Conservation (phyloP, 2,888 invertebrate species). For the Myopa tessellatipennis region DNA sequence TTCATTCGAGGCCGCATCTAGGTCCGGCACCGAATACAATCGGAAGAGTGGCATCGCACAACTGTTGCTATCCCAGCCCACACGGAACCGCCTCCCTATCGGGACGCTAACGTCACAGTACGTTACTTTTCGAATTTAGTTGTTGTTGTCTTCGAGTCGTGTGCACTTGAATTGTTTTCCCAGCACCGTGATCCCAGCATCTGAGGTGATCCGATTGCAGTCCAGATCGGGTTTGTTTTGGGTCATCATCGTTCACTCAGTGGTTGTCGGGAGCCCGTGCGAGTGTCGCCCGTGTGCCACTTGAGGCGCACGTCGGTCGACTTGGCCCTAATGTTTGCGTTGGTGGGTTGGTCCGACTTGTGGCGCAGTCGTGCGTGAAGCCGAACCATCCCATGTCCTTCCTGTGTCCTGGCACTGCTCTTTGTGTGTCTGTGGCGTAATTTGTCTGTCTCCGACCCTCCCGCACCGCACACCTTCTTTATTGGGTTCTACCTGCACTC, state of each 20-base stretch:
- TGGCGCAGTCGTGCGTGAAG: conserved; percentile 26
- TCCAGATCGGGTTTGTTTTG: conserved; percentile 11
- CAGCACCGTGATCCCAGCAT: conserved; percentile 2
- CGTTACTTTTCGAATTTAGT: background rate
- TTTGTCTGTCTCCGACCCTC: conserved; percentile 22
- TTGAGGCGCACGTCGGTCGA: background rate
- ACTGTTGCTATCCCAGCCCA: conserved; percentile 24
- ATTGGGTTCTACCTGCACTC: background rate
- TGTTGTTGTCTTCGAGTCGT: conserved; percentile 26
- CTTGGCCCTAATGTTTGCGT: conserved; percentile 9
- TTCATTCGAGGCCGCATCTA: conserved; percentile 2
- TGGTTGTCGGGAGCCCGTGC: background rate
- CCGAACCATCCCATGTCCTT: background rate
- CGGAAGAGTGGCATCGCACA: conserved; percentile 33
- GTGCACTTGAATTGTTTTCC: conserved; percentile 25
- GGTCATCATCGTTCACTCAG: conserved; percentile 17
- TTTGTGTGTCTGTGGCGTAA: background rate
- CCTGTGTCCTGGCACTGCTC: background rate
- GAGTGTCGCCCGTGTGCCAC: conserved; percentile 4
- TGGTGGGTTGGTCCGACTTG: background rate
- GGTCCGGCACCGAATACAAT: conserved; percentile 18
- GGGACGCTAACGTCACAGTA: background rate
- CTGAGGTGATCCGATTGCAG: conserved; percentile 12
- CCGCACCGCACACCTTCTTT: conserved; percentile 4
- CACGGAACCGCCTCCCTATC: background rate